phyloP scores from a whole-genome alignment of 2,888 invertebrate genomes.

The Orthosia incerta region DNA sequence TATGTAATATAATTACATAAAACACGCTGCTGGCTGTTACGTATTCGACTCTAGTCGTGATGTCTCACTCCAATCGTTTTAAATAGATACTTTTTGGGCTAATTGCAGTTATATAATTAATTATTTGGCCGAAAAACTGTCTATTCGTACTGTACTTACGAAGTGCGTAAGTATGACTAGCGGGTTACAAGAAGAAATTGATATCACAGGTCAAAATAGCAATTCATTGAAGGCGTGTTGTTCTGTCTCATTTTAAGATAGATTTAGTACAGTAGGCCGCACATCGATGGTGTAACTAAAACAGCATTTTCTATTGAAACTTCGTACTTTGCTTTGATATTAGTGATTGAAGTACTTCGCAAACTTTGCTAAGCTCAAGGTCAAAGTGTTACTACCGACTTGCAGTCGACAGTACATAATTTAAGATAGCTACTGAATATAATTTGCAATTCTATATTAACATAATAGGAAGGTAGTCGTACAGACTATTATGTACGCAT shows the following conservation, averaged over 20 bases:
- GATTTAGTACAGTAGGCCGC: too few relatives aligned
- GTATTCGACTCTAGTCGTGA: conserved; percentile 3
- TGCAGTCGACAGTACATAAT: neutral
- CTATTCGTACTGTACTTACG: neutral
- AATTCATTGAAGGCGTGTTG: neutral
- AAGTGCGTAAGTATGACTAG: too few relatives aligned
- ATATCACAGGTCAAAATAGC: neutral
- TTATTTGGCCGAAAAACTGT: neutral
- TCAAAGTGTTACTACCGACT: neutral
- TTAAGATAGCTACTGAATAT: neutral
- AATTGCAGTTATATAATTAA: conserved; percentile 6
- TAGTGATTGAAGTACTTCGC: too few relatives aligned
- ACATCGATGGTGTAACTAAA: neutral
- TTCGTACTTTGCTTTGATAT: too few relatives aligned
- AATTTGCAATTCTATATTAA: too few relatives aligned
- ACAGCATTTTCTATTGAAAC: neutral
- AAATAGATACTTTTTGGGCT: neutral
- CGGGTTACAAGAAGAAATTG: neutral
- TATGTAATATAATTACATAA: neutral
- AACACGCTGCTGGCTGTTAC: conserved; percentile 7
- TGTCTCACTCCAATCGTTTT: conserved; percentile 32
- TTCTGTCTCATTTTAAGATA: too few relatives aligned
- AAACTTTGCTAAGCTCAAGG: neutral
- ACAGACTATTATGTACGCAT: neutral
- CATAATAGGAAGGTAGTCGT: too few relatives aligned